phyloP scores from a whole-genome alignment of 92 coral and sea anemone species.

The Umimayanthus chanpuru region DNA sequence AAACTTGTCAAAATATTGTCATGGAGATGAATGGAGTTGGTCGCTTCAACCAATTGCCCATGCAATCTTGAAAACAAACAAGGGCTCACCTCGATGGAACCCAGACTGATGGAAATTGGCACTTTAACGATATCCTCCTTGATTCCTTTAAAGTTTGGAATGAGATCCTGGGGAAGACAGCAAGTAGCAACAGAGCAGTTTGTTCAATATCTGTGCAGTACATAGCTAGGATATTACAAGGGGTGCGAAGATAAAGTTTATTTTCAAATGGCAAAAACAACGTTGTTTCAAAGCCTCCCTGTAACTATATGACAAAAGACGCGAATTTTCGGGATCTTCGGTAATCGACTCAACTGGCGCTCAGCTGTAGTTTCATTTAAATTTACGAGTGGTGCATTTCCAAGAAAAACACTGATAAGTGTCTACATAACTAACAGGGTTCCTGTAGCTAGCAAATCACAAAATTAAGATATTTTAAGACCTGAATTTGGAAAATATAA shows the following conservation, averaged over 20 bases:
- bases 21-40: not conserved
- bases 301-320: too few species aligned
- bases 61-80: not conserved
- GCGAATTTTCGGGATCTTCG: too few species aligned
- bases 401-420: too few species aligned
- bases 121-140: conserved; percentile 76
- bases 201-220: conserved; percentile 20
- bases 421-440: not conserved
- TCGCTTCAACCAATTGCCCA: not conserved
- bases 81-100: conserved; percentile 77
- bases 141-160: conserved; percentile 75
- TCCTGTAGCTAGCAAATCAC: not conserved
- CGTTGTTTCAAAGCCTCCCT: too few species aligned
- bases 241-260: too few species aligned
- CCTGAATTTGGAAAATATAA: too few species aligned
- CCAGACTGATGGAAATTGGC: conserved; percentile 76
- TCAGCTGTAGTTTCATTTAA: too few species aligned
- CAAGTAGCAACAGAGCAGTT: not conserved
- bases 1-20: not conserved
- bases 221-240: not conserved
- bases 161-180: conserved; percentile 54
- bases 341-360: too few species aligned
- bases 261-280: not conserved
- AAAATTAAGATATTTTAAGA: too few species aligned
- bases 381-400: too few species aligned